phyloP scores from a whole-genome alignment of 2,888 invertebrate genomes.

The Atrina japonica region DNA sequence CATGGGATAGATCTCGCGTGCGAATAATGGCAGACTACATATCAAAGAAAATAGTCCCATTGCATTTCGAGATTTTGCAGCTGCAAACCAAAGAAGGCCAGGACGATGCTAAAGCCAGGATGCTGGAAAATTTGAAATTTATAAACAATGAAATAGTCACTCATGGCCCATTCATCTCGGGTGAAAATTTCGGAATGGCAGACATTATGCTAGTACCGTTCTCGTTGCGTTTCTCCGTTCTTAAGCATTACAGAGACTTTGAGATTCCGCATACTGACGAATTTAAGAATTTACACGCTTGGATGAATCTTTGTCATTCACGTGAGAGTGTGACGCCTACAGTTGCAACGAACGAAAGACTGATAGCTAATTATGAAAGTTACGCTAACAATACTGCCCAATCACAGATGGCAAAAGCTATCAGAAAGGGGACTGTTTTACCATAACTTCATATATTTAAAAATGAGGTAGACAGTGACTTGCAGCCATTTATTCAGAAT shows the following conservation, averaged over 20 bases:
- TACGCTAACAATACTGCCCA: conserved; percentile 20
- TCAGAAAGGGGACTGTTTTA: too few relatives aligned
- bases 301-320: conserved; percentile 13
- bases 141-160: conserved; percentile 47
- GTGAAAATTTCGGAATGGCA: conserved; percentile 55
- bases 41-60: conserved; percentile 59
- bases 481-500: too few relatives aligned
- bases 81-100: conserved; percentile 47
- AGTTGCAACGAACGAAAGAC: background rate
- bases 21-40: conserved; percentile 64
- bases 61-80: conserved; percentile 53
- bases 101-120: conserved; percentile 44
- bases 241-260: conserved; percentile 58
- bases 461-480: too few relatives aligned
- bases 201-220: conserved; percentile 66
- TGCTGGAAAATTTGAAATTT: conserved; percentile 46
- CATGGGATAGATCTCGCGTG: conserved; percentile 57
- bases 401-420: background rate
- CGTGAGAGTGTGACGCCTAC: conserved; percentile 12
- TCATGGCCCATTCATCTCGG: conserved; percentile 60
- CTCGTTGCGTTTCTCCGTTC: conserved; percentile 46
- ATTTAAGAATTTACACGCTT: conserved; percentile 8
- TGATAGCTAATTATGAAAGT: background rate
- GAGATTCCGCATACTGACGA: conserved; percentile 46
- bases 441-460: too few relatives aligned